Conservation (phyloP, 1,140 invertebrate species). For the Babylonia areolata region DNA sequence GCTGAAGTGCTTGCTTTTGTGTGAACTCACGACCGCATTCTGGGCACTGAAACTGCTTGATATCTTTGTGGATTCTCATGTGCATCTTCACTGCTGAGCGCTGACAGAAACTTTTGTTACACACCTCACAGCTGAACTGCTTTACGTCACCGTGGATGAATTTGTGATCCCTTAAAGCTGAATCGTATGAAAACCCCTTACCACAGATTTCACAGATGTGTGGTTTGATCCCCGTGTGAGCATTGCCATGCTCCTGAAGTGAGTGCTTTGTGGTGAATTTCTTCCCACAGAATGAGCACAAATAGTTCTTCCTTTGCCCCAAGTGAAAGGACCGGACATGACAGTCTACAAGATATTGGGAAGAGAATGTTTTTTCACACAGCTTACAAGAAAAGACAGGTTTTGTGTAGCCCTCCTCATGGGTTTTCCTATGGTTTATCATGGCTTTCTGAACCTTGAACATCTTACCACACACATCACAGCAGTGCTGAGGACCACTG, state of each 20-base stretch:
- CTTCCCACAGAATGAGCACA: conserved; percentile 68
- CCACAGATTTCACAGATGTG: conserved; percentile 65
- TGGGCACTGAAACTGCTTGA: conserved; percentile 59
- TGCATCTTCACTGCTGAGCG: conserved; percentile 68
- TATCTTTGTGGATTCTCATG: conserved; percentile 62
- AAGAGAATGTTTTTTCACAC: conserved; percentile 62
- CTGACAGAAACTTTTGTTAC: conserved; percentile 82
- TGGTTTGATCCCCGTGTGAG: conserved; percentile 63
- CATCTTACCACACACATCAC: conserved; percentile 64
- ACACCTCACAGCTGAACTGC: conserved; percentile 77
- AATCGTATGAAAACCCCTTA: conserved; percentile 65
- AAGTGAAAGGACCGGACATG: conserved; percentile 61
- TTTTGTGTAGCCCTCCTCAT: conserved; percentile 52
- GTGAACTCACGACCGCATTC: conserved; percentile 69
- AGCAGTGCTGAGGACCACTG: conserved; percentile 49
- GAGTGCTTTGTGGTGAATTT: conserved; percentile 66
- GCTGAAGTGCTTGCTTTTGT: conserved; percentile 66
- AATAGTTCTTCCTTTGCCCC: conserved; percentile 55
- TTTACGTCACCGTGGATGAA: conserved; percentile 58
- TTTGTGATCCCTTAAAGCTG: conserved; percentile 63
- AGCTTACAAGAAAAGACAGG: conserved; percentile 52
- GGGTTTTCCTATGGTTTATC: conserved; percentile 56
- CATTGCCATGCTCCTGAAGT: conserved; percentile 61
- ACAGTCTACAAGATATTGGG: conserved; percentile 52
- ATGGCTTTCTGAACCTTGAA: conserved; percentile 61